A percentile compares a stretch with the other conserved stretches of the same genome.
Conservation (phyloP, 2,113 vertebrate genomes). For the Ibidorhyncha struthersii region DNA sequence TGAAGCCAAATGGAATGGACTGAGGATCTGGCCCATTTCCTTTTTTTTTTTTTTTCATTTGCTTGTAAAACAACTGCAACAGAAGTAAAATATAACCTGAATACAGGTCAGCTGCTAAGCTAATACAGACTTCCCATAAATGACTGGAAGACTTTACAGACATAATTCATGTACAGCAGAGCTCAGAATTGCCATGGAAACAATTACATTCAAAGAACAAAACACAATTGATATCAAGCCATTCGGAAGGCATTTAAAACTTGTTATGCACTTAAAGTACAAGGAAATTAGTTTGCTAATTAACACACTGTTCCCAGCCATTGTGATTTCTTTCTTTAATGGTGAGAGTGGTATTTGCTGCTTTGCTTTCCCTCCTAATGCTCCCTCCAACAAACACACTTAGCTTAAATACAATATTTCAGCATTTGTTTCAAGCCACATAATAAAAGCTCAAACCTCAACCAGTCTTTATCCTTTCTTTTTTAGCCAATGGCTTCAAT, state of each 20-base stretch:
- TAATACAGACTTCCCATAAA: slow-evolving; percentile 27
- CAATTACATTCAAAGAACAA: slow-evolving; percentile 44
- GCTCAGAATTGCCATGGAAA: slow-evolving; percentile 31
- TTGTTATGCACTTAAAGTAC: slow-evolving; percentile 33
- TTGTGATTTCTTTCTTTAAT: slow-evolving; percentile 30
- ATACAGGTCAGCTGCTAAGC: slow-evolving; percentile 32
- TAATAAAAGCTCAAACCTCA: slow-evolving; percentile 37
- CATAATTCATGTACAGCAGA: background rate
- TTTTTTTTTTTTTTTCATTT: background rate
- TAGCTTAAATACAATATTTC: slow-evolving; percentile 54
- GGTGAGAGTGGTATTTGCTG: background rate
- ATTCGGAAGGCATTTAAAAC: slow-evolving; percentile 52
- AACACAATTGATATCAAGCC: background rate
- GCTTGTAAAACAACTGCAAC: background rate
- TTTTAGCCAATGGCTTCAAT: slow-evolving; percentile 37
- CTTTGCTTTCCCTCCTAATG: slow-evolving; percentile 3
- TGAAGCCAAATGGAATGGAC: background rate
- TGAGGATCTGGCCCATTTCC: background rate
- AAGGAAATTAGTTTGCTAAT: slow-evolving; percentile 56
- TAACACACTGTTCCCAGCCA: slow-evolving; percentile 37
- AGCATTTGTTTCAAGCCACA: slow-evolving; percentile 28
- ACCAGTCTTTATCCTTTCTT: slow-evolving; percentile 27
- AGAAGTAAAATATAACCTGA: background rate
- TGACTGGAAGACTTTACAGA: background rate
- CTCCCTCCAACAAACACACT: slow-evolving; percentile 13